These are phyloP conservation scores for Drosophila vallismaia DNA, from an alignment of 2,888 invertebrate species.

Conservation along the genomic window DNA sequence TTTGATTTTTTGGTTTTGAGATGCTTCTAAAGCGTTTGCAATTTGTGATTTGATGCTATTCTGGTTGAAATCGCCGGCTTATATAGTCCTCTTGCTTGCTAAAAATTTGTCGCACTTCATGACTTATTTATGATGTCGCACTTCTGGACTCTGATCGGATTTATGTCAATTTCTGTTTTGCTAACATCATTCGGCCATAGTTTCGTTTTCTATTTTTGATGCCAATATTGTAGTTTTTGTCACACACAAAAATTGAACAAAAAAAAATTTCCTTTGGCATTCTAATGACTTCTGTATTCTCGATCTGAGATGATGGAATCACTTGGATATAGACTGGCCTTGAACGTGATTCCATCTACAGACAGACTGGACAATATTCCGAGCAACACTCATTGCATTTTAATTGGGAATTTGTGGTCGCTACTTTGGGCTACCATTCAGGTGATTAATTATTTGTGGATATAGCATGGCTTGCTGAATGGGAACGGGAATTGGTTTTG, in stretches of 20 bases:
- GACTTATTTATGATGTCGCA: constrained; percentile 65
- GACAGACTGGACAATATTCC: constrained; percentile 32
- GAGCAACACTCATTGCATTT: constrained; percentile 63
- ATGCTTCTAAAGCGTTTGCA: constrained; percentile 58
- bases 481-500: constrained; percentile 11
- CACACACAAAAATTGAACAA: constrained; percentile 15
- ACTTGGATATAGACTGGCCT: constrained; percentile 51
- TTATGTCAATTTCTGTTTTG: constrained; percentile 51
- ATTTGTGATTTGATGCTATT: constrained; percentile 61
- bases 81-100: constrained; percentile 59
- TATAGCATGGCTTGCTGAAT: constrained; percentile 27
- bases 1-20: constrained; percentile 36
- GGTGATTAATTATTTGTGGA: constrained; percentile 53
- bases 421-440: constrained; percentile 52
- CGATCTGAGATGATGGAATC: constrained; percentile 40
- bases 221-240: constrained; percentile 55
- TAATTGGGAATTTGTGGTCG: constrained; percentile 50
- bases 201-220: constrained; percentile 25
- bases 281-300: constrained; percentile 67
- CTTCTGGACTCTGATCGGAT: constrained; percentile 38
- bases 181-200: constrained; percentile 32
- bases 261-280: constrained; percentile 51
- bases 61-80: constrained; percentile 28
- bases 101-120: constrained; percentile 42
- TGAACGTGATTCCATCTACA: constrained; percentile 53